These are phyloP conservation scores for Xerus inauris DNA, from an alignment of 2,113 vertebrate species.

Conservation along the genomic window DNA sequence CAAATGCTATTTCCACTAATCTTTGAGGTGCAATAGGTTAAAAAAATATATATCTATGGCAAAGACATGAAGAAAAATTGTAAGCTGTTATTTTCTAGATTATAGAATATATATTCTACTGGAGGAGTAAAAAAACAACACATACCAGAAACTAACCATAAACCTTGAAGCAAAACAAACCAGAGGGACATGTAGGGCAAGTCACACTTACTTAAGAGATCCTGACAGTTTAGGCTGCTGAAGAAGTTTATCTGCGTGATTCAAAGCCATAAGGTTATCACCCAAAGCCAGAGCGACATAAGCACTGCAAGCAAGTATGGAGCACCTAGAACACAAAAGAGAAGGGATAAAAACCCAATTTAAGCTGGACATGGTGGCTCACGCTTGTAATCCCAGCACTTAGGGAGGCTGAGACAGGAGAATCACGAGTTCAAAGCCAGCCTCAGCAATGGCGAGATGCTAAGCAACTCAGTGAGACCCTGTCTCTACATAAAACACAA, in stretches of 20 bases:
- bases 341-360: background rate
- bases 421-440: too few relatives aligned
- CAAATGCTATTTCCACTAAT: background rate
- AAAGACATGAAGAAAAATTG: background rate
- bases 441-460: too few relatives aligned
- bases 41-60: background rate
- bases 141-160: background rate
- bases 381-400: too few relatives aligned
- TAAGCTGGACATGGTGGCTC: too few relatives aligned
- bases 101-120: background rate
- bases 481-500: too few relatives aligned
- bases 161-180: background rate
- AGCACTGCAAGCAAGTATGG: slow-evolving; percentile 96
- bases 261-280: slow-evolving; percentile 97
- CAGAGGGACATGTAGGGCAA: background rate
- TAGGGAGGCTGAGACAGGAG: too few relatives aligned
- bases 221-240: slow-evolving; percentile 97
- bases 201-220: slow-evolving; percentile 94
- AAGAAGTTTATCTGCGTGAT: slow-evolving; percentile 96
- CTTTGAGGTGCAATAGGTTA: background rate
- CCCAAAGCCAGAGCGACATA: slow-evolving; percentile 97
- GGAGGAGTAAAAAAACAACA: background rate
- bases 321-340: slow-evolving; percentile 89
- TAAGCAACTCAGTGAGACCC: too few relatives aligned
- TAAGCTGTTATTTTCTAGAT: background rate